Conservation (phyloP, 2,113 vertebrate genomes). For the Thamnaconus septentrionalis region DNA sequence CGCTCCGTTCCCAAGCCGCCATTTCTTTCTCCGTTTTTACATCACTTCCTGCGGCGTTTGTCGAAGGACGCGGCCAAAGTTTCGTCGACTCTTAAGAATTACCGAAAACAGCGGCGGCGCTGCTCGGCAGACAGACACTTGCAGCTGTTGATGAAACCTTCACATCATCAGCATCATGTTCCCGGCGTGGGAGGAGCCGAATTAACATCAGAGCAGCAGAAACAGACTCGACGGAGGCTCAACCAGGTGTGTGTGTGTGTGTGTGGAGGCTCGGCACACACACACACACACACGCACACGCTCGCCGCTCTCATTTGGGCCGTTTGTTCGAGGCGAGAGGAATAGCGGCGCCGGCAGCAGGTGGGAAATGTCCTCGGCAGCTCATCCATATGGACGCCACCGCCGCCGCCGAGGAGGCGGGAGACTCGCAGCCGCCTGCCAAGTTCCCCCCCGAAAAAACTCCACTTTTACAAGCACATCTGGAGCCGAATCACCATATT, state of each 20-base stretch:
- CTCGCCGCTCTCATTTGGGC: too few species aligned
- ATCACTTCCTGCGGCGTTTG: constrained; percentile 46
- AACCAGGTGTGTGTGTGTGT: too few species aligned
- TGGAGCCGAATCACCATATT: constrained; percentile 71
- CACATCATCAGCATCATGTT: constrained; percentile 51
- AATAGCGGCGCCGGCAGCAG: constrained; percentile 22
- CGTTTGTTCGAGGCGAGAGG: too few species aligned
- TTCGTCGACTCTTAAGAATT: too few species aligned
- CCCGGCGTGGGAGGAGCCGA: constrained; percentile 51
- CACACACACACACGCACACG: too few species aligned
- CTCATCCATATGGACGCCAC: constrained; percentile 58
- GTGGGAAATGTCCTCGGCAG: constrained; percentile 62
- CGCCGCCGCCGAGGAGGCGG: too few species aligned
- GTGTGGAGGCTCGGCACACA: too few species aligned
- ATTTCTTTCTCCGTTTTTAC: constrained; percentile 51
- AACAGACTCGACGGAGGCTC: constrained; percentile 1
- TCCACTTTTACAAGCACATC: constrained; percentile 70
- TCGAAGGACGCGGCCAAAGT: not conserved
- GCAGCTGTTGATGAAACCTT: constrained; percentile 67
- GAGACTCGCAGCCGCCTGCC: constrained; percentile 37
- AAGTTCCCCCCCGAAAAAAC: constrained; percentile 35
- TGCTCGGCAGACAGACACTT: constrained; percentile 27
- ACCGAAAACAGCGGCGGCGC: too few species aligned
- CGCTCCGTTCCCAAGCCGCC: not conserved
- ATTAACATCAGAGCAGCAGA: constrained; percentile 51